Percentiles rank a stretch among this genome's conserved stretches.
Conservation (phyloP, 2,113 vertebrate species). For the Recurvirostra avosetta region DNA sequence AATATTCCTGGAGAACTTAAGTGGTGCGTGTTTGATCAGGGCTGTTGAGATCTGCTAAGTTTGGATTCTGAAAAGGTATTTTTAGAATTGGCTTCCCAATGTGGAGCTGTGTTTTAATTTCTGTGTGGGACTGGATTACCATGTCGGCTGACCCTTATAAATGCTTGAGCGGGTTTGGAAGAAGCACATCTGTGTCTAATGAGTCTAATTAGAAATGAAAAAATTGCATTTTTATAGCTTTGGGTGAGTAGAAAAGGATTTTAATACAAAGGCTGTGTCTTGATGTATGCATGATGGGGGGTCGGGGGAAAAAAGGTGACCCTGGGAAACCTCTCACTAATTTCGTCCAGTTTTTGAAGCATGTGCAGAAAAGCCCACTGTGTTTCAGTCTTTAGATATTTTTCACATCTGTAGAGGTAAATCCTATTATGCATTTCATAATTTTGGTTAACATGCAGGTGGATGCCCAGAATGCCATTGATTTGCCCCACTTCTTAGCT, state of each 20-base stretch:
- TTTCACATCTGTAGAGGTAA: background rate
- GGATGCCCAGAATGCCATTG: background rate
- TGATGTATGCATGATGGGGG: rapidly evolving
- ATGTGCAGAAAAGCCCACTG: background rate
- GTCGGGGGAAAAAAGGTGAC: background rate
- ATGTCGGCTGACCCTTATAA: background rate
- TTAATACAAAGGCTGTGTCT: background rate
- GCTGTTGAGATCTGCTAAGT: background rate
- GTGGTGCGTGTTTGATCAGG: background rate
- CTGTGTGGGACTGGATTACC: background rate
- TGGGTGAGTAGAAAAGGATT: background rate
- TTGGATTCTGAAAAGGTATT: background rate
- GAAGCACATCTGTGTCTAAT: background rate
- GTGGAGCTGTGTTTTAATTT: background rate
- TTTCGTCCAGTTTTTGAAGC: background rate
- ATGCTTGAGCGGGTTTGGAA: background rate
- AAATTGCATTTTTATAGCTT: background rate
- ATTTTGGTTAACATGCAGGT: background rate
- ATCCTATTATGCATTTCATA: background rate
- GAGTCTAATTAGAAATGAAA: background rate
- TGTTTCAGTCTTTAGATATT: background rate
- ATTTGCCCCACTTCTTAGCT: background rate
- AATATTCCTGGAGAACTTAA: background rate
- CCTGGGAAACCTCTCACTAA: background rate
- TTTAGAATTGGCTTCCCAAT: background rate